Conservation (phyloP, 2,113 vertebrate genomes). For the Colius striatus region DNA sequence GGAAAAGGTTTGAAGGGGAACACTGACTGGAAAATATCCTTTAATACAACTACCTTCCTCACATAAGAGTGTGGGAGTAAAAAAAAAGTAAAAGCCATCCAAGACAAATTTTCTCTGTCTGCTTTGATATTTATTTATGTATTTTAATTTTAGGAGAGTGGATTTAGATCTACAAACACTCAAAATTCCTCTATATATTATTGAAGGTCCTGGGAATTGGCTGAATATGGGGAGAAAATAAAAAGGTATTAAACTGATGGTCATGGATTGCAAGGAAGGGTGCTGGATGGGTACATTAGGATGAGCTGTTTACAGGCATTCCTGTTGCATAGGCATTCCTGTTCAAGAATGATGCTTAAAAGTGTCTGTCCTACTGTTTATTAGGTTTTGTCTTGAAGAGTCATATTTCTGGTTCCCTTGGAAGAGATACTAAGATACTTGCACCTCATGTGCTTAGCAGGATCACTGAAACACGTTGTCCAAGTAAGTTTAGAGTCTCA, state of each 20-base stretch:
- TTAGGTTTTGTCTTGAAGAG: background rate
- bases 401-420: background rate
- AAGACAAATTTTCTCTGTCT: background rate
- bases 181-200: background rate
- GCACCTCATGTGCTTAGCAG: background rate
- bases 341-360: background rate
- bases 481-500: background rate
- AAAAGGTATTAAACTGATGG: background rate
- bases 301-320: background rate
- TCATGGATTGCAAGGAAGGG: background rate
- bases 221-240: background rate
- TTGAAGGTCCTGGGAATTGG: background rate
- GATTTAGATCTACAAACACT: background rate
- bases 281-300: background rate
- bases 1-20: background rate
- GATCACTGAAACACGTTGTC: background rate
- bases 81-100: background rate
- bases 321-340: background rate
- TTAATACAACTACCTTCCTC: background rate
- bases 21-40: fast-evolving
- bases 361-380: background rate
- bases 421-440: background rate
- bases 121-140: background rate
- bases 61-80: background rate
- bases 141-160: background rate